Base-by-base conservation (phyloP, 1,140 invertebrate species). In the Formica exsecta region DNA sequence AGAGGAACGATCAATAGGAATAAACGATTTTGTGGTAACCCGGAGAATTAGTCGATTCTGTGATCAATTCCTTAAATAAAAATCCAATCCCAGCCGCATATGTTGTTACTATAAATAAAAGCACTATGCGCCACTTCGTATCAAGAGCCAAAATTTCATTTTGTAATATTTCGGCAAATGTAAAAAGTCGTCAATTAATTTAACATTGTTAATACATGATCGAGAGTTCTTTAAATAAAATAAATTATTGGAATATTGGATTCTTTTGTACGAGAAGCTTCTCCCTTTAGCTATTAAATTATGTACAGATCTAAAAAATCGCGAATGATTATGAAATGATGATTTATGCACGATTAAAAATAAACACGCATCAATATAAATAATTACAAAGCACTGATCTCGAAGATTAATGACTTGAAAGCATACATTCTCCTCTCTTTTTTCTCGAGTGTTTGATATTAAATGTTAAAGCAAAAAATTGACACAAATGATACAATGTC, bases 41-140 rank as follows among this genome's bases (percentile, higher is more conserved):
- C 32, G n/a, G 48, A 16, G n/a, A 9, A 48, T 48, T 61, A 29
- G 19, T 44, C 36, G 32, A 57, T n/a, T 32, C 0, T 32, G 32
- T 16, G 44, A 32, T 22, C n/a, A 38, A 38, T 54, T 38, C 73
- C 29, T 36, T 19, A 36, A 83, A 83, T 74, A 83, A 74, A 74
- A 74, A 19, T 71, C 11, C 9, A 71, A n/a, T 74, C 16, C 32
- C 32, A 38, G 11, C 13, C 32, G 2, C 1, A 25, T 13, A 25
- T 68, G 6, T 1, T 16, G 13, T 29, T 57, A 22, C 51, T 22
- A 73, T 32, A 68, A 80, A 57, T 29, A 48, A 38, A 44, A 19
- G 16, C 16, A 29, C 22, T 16, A 32, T 29, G 9, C 65, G 22
- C 32, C 8, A 36, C 19, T 44, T 48, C 13, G n/a, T 11, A 66